Base-by-base conservation (phyloP, 2,888 invertebrate species). In the Nysson spinosus region DNA sequence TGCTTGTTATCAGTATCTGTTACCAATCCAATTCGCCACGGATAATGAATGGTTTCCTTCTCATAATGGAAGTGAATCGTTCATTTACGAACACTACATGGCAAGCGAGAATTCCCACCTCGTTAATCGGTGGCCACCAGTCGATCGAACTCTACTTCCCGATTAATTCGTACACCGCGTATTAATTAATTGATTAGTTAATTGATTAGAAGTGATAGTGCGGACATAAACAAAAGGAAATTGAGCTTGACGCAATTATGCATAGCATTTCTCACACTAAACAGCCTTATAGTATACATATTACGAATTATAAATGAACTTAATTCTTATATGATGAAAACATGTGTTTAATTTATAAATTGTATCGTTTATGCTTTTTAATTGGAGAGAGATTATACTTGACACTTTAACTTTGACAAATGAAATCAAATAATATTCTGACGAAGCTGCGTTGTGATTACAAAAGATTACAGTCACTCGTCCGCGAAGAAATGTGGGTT, bases 121-220 rank as follows among this genome's bases (percentile, higher is more conserved):
- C 47, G 47, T 42, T 61, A 35, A 34, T 17, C 42, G 32, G 7
- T 19, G 9, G 24, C n/a, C 7, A 1, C 17, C 14, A 17, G 32
- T 24, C 11, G 3, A 17, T 26, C 3, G 9, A 19, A 12, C 16
- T 58, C n/a, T n/a, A n/a, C n/a, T n/a, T n/a, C n/a, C n/a, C n/a
- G n/a, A 42, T 34, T 54, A 54, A 61, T 54, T 55, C 24, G 30
- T 22, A n/a, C 24, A 54, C 50, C 14, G 32, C 40, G 7, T 49
- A 32, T 56, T 49, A 49, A 50, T 49, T 40, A 56, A 56, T 56
- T 56, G 50, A 56, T 34, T 3, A 19, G 12, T 2, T 7, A 11
- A 49, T n/a, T n/a, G n/a, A n/a, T n/a, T n/a, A n/a, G n/a, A n/a
- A n/a, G n/a, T n/a, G n/a, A n/a, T n/a, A n/a, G n/a, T n/a, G n/a